These are phyloP conservation scores for Drosophila pectinifera DNA, from an alignment of 1,140 invertebrate species.

Conservation along the genomic window DNA sequence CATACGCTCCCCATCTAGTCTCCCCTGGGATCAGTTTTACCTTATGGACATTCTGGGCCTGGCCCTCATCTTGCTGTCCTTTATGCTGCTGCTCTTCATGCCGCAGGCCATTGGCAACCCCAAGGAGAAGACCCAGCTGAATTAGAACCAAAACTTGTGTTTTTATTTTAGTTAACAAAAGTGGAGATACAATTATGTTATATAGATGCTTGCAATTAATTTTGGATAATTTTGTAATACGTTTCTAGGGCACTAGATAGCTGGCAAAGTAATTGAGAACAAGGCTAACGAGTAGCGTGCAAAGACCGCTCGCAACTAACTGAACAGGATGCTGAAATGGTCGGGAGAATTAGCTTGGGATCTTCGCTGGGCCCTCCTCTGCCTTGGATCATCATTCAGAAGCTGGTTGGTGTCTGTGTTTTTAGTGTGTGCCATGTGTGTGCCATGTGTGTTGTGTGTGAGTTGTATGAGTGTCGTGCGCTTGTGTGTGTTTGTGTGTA, in stretches of 20 bases:
- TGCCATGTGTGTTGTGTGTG: conserved; percentile 19
- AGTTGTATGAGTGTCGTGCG: conserved; percentile 27
- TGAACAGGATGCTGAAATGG: conserved; percentile 73
- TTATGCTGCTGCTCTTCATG: conserved; percentile 26
- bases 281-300: conserved; percentile 71
- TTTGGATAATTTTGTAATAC: conserved; percentile 52
- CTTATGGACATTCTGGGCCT: conserved; percentile 86
- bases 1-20: conserved; percentile 86
- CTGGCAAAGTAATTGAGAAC: conserved; percentile 72
- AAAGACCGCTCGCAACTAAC: conserved; percentile 65
- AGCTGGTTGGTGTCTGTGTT: conserved; percentile 35
- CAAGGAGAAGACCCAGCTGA: conserved; percentile 37
- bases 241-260: conserved; percentile 60
- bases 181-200: conserved; percentile 43
- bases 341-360: conserved; percentile 46
- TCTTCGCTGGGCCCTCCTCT: conserved; percentile 26
- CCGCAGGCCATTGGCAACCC: conserved; percentile 4
- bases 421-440: conserved; percentile 13
- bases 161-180: conserved; percentile 40
- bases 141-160: conserved; percentile 48
- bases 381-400: conserved; percentile 18
- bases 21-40: conserved; percentile 87
- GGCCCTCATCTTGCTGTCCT: conserved; percentile 26
- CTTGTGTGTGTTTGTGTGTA: conserved; percentile 38
- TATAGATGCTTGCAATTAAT: conserved; percentile 22